Base-by-base conservation (phyloP, 2,797 vertebrate species). In the Catharus ustulatus region DNA sequence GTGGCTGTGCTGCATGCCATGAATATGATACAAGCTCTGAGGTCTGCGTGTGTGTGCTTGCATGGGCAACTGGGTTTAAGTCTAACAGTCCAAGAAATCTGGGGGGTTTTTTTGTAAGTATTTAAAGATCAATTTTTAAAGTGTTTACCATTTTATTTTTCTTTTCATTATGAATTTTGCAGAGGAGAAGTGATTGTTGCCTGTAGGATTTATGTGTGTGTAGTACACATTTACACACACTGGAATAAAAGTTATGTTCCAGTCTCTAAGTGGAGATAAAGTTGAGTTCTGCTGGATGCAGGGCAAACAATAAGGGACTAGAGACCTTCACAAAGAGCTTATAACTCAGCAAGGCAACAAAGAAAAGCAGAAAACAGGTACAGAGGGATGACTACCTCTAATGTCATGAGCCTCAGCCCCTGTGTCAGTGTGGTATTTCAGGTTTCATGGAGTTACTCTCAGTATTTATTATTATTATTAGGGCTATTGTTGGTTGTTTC, bases 21-120 rank as follows among this genome's bases (percentile, higher is more conserved):
- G 97, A 98, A 98, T 98, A 52, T 93, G 89, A 97, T 97, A 98
- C 93, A 95, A 98, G 87, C 88, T 95, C 78, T 85, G 69, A 93
- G 93, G 82, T 71, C 40, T 95, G 89, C 90, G 85, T 96, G 9
- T 88, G 49, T 86, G 72, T 73, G 19, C 46, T 74, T 77, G 52
- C 45, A 21, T 96, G 93, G 95, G 97, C 94, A 92, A n/a, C 73
- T 90, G 15, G 4, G 48, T 95, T 95, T 94, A 95, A 95, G 96
- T 90, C 74, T 92, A 75, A 32, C 82, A 93, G 97, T 97, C 66
- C 9, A 21, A 77, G 54, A 81, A 76, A 36, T 32, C 13, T 74
- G n/a, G n/a, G n/a, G n/a, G n/a, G n/a, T n/a, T n/a, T n/a, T 69
- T 88, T 77, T n/a, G 21, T 43, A 78, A 54, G 49, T 66, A 30